Evolutionary conservation across 2,797 vertebrate genomes (phyloP).

Genomic region (Propithecus deckenii): DNA sequence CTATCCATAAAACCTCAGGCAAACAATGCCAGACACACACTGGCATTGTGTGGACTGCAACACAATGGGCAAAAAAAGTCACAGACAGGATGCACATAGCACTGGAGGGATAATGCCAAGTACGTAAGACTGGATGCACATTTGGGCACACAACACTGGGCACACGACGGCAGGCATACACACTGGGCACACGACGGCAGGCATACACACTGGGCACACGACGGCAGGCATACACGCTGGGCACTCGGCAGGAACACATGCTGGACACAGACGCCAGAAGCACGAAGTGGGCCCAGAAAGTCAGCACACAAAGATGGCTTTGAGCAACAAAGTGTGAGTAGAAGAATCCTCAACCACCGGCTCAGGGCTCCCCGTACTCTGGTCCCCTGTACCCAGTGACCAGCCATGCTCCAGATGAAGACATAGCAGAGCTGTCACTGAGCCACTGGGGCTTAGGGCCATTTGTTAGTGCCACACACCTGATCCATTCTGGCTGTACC

Average conservation of each 20-base stretch:
- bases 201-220: not conserved
- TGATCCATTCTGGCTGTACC: too few relatives aligned
- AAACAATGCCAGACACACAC: not conserved
- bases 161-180: accelerated
- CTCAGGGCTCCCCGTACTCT: accelerated
- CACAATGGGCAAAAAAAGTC: not conserved
- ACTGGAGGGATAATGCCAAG: not conserved
- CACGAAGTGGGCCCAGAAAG: not conserved
- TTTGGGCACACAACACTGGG: not conserved
- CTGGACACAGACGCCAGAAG: not conserved
- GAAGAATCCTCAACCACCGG: too few relatives aligned
- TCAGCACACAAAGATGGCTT: not conserved
- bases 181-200: too few relatives aligned
- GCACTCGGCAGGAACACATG: not conserved
- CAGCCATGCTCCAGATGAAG: not conserved
- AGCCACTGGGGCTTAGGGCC: not conserved
- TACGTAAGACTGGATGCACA: too few relatives aligned
- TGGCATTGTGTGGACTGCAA: not conserved
- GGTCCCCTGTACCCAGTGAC: not conserved
- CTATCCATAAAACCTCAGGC: not conserved
- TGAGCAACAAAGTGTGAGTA: not conserved
- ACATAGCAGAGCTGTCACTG: not conserved
- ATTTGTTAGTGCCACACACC: too few relatives aligned
- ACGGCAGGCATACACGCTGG: accelerated
- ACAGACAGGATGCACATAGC: accelerated